Percentiles rank a stretch among this genome's conserved stretches.
These are phyloP conservation scores for Amphimallon solstitiale DNA, from an alignment of 2,888 invertebrate genomes.

Conservation along the genomic window DNA sequence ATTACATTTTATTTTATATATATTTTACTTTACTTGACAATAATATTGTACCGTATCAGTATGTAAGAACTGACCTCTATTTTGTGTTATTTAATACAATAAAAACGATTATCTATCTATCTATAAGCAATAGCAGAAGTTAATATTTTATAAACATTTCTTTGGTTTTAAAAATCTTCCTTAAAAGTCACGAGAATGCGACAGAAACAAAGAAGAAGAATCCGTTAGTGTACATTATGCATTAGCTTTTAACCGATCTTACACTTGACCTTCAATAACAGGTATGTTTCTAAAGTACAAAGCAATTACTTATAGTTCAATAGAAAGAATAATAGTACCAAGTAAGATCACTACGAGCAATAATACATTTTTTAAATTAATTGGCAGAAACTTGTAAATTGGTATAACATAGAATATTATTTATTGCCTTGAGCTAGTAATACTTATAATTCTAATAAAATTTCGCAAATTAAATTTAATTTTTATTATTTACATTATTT, in stretches of 20 bases:
- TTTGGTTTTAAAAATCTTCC: no score
- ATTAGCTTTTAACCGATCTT: neutral
- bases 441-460: constrained; percentile 4
- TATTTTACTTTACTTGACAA: no score
- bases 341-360: constrained; percentile 5
- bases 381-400: constrained; percentile 17
- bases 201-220: no score
- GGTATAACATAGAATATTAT: constrained; percentile 4
- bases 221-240: no score
- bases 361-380: constrained; percentile 4
- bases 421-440: constrained; percentile 1
- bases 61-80: no score
- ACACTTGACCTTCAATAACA: constrained; percentile 22
- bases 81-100: no score
- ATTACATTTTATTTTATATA: no score
- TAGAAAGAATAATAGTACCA: constrained; percentile 6
- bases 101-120: no score
- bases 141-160: no score
- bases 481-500: constrained; percentile 29
- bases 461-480: constrained; percentile 25
- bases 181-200: no score
- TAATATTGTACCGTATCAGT: no score
- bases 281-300: constrained; percentile 7
- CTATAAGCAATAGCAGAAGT: no score
- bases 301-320: constrained; percentile 15